Conservation (phyloP, 2,797 vertebrate genomes). For the Ctenopoma multispine region DNA sequence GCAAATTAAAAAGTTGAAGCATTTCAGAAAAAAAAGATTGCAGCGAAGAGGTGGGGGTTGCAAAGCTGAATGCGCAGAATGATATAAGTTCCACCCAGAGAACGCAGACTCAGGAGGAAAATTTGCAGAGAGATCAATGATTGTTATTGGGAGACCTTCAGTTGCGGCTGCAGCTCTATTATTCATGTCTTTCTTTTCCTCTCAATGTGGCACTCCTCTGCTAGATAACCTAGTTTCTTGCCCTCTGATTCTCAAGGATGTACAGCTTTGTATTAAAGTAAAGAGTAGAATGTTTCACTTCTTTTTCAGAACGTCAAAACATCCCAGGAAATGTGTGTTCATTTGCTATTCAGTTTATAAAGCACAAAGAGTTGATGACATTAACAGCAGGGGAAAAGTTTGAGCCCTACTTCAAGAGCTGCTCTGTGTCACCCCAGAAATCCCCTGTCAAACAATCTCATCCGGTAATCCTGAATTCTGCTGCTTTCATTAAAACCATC, state of each 20-base stretch:
- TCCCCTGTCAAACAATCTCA: slow-evolving; percentile 16
- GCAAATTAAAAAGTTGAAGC: slow-evolving; percentile 79
- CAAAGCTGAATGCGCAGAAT: slow-evolving; percentile 78
- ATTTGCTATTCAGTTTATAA: slow-evolving; percentile 60
- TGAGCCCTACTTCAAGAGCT: slow-evolving; percentile 26
- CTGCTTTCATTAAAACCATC: slow-evolving; percentile 17
- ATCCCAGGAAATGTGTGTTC: slow-evolving; percentile 41
- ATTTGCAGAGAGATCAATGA: slow-evolving; percentile 75
- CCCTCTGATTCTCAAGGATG: slow-evolving; percentile 66
- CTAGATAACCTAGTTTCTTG: slow-evolving; percentile 79
- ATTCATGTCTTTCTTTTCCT: slow-evolving; percentile 66
- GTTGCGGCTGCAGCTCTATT: slow-evolving; percentile 58
- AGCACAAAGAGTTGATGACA: slow-evolving; percentile 40
- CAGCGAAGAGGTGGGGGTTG: slow-evolving; percentile 57
- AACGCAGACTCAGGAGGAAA: slow-evolving; percentile 68
- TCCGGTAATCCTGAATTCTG: slow-evolving; percentile 38
- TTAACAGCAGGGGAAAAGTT: slow-evolving; percentile 30
- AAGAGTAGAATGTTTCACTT: slow-evolving; percentile 45
- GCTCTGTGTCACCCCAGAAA: slow-evolving; percentile 29
- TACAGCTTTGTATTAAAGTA: slow-evolving; percentile 56
- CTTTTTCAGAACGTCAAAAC: slow-evolving; percentile 56
- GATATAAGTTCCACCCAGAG: slow-evolving; percentile 66
- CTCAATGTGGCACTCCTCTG: slow-evolving; percentile 63
- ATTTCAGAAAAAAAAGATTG: slow-evolving; percentile 67
- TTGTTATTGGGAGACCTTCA: slow-evolving; percentile 76